A percentile compares a stretch with the other conserved stretches of the same genome.
Conservation (phyloP, 2,888 invertebrate species). For the Cryptosula pallasiana region DNA sequence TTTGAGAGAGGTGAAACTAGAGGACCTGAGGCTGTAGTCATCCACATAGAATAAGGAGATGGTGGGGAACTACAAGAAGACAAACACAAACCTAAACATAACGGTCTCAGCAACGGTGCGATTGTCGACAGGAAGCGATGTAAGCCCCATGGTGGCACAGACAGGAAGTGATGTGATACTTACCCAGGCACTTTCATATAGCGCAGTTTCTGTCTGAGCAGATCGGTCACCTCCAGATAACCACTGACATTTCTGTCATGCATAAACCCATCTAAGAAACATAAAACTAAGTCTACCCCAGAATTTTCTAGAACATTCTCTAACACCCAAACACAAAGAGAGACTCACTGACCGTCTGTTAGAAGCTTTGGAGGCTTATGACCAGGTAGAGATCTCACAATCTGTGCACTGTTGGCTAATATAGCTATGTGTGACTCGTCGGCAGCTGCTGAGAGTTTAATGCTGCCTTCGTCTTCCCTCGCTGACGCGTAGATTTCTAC, state of each 20-base stretch:
- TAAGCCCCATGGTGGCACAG: too few species aligned
- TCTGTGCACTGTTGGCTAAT: slow-evolving; percentile 1
- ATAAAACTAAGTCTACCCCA: too few species aligned
- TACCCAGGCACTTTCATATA: slow-evolving; percentile 59
- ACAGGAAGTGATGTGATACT: slow-evolving; percentile 27
- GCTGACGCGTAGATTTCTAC: neutral
- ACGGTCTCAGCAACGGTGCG: too few species aligned
- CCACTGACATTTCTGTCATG: slow-evolving; percentile 37
- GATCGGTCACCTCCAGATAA: slow-evolving; percentile 59
- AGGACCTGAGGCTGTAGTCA: slow-evolving; percentile 53
- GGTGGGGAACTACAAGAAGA: slow-evolving; percentile 27
- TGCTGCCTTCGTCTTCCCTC: neutral
- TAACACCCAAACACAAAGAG: too few species aligned
- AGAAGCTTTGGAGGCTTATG: slow-evolving; percentile 4
- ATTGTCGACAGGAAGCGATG: too few species aligned
- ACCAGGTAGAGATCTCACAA: neutral
- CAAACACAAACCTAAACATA: too few species aligned
- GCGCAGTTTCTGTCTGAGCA: slow-evolving; percentile 54
- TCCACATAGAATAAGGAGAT: slow-evolving; percentile 56
- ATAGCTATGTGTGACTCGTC: neutral
- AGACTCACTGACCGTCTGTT: too few species aligned
- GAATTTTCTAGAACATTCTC: too few species aligned
- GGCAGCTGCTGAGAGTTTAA: neutral
- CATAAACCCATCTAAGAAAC: neutral
- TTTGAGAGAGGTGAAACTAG: slow-evolving; percentile 54